Evolutionary conservation across 1,140 invertebrate genomes (phyloP).

Genomic region (Heliconius himera): DNA sequence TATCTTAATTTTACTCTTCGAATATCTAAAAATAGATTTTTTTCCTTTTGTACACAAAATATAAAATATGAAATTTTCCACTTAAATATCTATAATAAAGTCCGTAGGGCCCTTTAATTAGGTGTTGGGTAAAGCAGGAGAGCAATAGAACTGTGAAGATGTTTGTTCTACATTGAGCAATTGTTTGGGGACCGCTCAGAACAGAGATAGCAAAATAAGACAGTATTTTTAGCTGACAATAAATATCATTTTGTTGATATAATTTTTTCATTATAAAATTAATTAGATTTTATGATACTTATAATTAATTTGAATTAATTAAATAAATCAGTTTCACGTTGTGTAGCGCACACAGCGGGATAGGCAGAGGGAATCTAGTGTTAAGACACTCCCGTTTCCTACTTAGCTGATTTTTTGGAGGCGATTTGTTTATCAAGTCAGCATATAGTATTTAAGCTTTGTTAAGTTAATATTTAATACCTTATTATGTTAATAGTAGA

Average conservation of each 20-base stretch:
- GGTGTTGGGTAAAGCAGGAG: background rate
- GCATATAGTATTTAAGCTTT: too few relatives aligned
- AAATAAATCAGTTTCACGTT: too few relatives aligned
- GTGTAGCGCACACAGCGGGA: too few relatives aligned
- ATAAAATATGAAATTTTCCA: background rate
- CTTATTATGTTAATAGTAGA: too few relatives aligned
- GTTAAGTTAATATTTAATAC: too few relatives aligned
- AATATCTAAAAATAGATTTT: background rate
- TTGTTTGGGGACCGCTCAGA: conserved; percentile 15
- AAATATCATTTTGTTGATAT: conserved; percentile 19
- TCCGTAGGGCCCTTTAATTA: background rate
- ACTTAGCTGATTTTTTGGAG: too few relatives aligned
- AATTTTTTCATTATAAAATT: conserved; percentile 16
- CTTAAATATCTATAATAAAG: background rate
- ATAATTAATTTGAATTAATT: background rate
- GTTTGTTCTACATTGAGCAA: conserved; percentile 14
- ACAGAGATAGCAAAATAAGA: background rate
- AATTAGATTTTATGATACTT: background rate
- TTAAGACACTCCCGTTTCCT: too few relatives aligned
- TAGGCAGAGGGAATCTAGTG: too few relatives aligned
- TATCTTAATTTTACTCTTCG: too few relatives aligned
- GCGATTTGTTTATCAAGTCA: too few relatives aligned
- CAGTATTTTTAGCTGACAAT: conserved; percentile 14
- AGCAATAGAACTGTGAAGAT: conserved; percentile 12
- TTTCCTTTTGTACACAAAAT: background rate